Percentiles rank a stretch among this genome's conserved stretches.
These are phyloP conservation scores for Cyrtorhinus lividipennis DNA, from an alignment of 1,140 invertebrate species.

Conservation along the genomic window DNA sequence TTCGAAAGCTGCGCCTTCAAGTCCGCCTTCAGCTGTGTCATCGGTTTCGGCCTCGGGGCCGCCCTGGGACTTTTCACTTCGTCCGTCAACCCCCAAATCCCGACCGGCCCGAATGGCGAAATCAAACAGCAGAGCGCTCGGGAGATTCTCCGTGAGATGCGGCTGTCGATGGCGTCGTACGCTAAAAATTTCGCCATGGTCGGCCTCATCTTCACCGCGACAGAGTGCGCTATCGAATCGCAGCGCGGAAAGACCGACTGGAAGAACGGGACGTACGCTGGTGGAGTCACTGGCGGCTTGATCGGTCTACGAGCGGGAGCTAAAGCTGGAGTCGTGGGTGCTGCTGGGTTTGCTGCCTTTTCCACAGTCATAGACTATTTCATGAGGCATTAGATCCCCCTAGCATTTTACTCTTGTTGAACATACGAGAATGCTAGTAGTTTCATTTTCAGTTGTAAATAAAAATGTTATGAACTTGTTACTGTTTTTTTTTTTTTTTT, in stretches of 20 bases:
- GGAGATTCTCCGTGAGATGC: slow-evolving; percentile 84
- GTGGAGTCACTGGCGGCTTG: slow-evolving; percentile 83
- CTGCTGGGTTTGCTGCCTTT: slow-evolving; percentile 89
- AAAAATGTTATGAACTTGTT: too few relatives aligned
- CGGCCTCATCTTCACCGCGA: slow-evolving; percentile 79
- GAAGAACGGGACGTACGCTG: slow-evolving; percentile 90
- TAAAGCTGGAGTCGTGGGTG: slow-evolving; percentile 80
- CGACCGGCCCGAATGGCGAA: slow-evolving; percentile 43
- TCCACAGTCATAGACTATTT: slow-evolving; percentile 92
- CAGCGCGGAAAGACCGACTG: slow-evolving; percentile 86
- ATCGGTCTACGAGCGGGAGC: slow-evolving; percentile 89
- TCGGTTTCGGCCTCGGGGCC: slow-evolving; percentile 84
- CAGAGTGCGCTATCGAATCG: slow-evolving; percentile 85
- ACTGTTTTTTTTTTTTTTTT: too few relatives aligned
- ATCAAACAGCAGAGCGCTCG: slow-evolving; percentile 64
- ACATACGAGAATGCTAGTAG: too few relatives aligned
- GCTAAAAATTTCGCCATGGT: slow-evolving; percentile 96
- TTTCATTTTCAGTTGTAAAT: too few relatives aligned
- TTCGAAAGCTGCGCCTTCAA: slow-evolving; percentile 91
- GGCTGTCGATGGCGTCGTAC: slow-evolving; percentile 72
- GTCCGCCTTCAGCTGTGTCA: slow-evolving; percentile 72
- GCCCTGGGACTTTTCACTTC: slow-evolving; percentile 91
- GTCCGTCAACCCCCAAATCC: slow-evolving; percentile 59
- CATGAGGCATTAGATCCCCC: slow-evolving; percentile 36
- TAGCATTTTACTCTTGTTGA: not conserved